These are phyloP conservation scores for Cyanistes caeruleus DNA, from an alignment of 2,113 vertebrate species.

Conservation along the genomic window DNA sequence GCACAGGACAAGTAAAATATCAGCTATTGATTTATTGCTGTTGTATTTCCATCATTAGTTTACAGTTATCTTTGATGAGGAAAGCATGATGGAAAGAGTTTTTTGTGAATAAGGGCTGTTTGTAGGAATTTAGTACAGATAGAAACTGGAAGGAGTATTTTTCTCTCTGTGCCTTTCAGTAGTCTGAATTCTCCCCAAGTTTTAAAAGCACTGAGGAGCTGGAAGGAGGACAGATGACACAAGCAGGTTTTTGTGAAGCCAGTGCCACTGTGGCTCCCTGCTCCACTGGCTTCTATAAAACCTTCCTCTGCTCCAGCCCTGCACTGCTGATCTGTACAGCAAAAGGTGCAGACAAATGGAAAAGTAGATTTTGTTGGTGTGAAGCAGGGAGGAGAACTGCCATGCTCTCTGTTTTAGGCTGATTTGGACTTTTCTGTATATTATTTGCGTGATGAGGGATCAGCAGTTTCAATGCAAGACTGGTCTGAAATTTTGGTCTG, in stretches of 20 bases:
- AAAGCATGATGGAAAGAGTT: not conserved
- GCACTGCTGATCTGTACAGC: not conserved
- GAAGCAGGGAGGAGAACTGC: not conserved
- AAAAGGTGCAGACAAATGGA: not conserved
- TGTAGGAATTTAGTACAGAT: not conserved
- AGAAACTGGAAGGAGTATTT: not conserved
- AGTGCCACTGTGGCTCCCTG: not conserved
- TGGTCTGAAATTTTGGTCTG: not conserved
- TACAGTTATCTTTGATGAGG: not conserved
- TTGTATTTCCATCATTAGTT: not conserved
- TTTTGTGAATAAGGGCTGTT: not conserved
- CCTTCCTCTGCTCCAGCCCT: not conserved
- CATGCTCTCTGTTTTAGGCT: not conserved
- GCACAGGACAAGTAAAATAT: not conserved
- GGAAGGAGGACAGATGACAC: rapidly evolving
- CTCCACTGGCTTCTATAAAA: not conserved
- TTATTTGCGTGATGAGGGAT: not conserved
- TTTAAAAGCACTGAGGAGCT: not conserved
- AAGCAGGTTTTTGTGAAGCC: not conserved
- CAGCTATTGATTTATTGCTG: not conserved
- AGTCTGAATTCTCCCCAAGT: not conserved
- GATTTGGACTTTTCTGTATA: not conserved
- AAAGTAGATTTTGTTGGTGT: not conserved
- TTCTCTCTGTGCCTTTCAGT: not conserved
- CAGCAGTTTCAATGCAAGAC: rapidly evolving